phyloP scores from a whole-genome alignment of 2,888 invertebrate species.

The Melanostoma mellinum region DNA sequence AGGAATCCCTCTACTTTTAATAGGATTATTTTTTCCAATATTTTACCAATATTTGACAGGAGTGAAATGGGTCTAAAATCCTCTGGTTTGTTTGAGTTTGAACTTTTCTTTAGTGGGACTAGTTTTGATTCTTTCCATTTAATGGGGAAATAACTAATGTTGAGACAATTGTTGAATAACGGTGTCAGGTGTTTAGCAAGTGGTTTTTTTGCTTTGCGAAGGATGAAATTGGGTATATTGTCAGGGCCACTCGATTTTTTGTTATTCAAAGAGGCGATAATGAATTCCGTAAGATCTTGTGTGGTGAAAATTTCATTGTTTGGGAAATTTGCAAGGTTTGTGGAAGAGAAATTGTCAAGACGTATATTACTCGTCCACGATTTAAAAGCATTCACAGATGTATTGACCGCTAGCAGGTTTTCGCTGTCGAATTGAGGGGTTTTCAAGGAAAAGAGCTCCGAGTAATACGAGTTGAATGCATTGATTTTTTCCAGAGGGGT shows the following conservation, averaged over 20 bases:
- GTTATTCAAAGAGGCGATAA: no score
- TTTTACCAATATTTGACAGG: background rate
- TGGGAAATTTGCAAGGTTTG: background rate
- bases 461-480: background rate
- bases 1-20: no score
- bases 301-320: background rate
- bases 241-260: no score
- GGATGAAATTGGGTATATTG: no score
- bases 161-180: no score
- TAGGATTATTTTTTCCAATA: constrained; percentile 1
- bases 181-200: no score
- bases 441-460: background rate
- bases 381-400: background rate
- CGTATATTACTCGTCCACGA: background rate
- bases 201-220: no score
- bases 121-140: background rate
- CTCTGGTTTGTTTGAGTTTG: background rate
- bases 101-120: background rate
- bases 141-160: background rate
- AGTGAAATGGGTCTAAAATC: background rate
- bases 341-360: background rate
- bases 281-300: no score
- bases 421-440: background rate
- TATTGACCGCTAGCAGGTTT: background rate
- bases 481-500: background rate